These are phyloP conservation scores for Columba janthina DNA, from an alignment of 2,113 vertebrate genomes.

Conservation along the genomic window DNA sequence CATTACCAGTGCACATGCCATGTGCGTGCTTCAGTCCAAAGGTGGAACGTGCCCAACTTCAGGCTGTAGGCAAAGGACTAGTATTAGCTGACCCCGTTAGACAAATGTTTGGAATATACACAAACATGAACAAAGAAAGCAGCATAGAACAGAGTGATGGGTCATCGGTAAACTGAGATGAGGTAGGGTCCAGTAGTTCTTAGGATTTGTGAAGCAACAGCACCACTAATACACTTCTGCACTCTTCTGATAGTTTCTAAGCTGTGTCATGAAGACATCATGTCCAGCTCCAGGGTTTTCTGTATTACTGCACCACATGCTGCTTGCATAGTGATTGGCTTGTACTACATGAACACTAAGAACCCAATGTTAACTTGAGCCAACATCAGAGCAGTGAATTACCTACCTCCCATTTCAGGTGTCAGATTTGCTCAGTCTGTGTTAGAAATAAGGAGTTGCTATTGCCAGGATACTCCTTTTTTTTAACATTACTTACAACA, in stretches of 20 bases:
- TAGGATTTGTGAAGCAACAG: neutral
- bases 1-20: neutral
- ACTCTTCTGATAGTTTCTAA: neutral
- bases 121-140: neutral
- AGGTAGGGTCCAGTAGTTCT: neutral
- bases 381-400: neutral
- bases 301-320: neutral
- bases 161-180: neutral
- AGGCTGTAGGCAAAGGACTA: neutral
- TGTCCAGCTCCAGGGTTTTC: neutral
- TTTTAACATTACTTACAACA: neutral
- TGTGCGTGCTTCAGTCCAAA: neutral
- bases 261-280: neutral
- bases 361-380: neutral
- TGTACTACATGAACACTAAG: neutral
- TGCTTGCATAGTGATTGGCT: neutral
- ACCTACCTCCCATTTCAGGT: neutral
- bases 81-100: neutral
- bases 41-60: neutral
- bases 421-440: neutral
- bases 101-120: neutral
- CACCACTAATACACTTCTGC: neutral
- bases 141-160: neutral
- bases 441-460: neutral
- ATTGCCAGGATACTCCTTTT: neutral